Base-by-base conservation (phyloP, 2,888 invertebrate species). In the Ormyrus nitidulus region DNA sequence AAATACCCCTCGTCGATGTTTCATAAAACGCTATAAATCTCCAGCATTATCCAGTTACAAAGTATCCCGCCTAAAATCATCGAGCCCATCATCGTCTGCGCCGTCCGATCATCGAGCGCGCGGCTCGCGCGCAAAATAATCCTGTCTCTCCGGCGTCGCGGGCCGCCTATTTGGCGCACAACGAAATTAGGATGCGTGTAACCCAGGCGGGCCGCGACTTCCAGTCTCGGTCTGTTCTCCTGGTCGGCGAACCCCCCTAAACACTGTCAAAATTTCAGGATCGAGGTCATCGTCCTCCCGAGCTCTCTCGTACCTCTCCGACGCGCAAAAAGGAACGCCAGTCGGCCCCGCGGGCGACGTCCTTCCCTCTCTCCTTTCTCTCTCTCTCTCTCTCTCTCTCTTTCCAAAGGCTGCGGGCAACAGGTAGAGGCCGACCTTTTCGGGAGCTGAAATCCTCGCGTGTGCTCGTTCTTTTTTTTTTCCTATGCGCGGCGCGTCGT, bases 171-270 rank as follows among this genome's bases (percentile, higher is more conserved):
- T 78, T 73, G 78, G 78, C 79, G 69, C 74, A 79, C 53, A 70
- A 64, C 69, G 70, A 78, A 71, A 81, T 81, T 81, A 81, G 81
- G 77, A 81, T 59, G 54, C 51, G 58, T n/a, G 69, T 13, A 53
- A 19, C 34, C 51, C 19, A 19, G 19, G 19, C 64, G 53, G 54
- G 10, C 7, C 58, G 7, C 64, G 69, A 64, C 46, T 65, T 75
- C 62, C 49, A 19, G 13, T 48, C 5, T 3, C 44, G 44, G 5
- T 49, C 81, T 86, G 83, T 46, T 53, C 81, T 85, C 89, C 89
- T 88, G 87, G 72, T 89, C 85, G 70, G 70, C 84, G 85, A 86
- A 86, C 88, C 86, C 88, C 19, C 88, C 86, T 86, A 85, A 86
- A 87, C 85, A 85, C 83, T 82, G 85, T 85, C 86, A 82, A 87